These are phyloP conservation scores for Eleginops maclovinus DNA, from an alignment of 2,113 vertebrate genomes.

Conservation along the genomic window DNA sequence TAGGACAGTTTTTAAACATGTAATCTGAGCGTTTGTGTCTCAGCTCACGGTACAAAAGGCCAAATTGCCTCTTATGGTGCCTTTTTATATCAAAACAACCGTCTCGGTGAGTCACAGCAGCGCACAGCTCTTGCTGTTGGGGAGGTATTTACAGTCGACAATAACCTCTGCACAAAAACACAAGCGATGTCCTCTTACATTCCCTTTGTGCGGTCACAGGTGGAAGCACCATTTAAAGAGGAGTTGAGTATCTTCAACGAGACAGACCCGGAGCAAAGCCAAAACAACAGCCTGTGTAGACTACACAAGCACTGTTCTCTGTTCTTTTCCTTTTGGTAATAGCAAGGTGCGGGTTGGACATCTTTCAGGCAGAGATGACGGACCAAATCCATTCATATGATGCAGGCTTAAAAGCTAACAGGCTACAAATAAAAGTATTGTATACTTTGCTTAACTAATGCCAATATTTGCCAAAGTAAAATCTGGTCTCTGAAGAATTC, in stretches of 20 bases:
- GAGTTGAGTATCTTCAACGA: slow-evolving; percentile 41
- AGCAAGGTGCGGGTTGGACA: slow-evolving; percentile 28
- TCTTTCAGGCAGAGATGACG: slow-evolving; percentile 36
- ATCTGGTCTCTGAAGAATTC: not conserved
- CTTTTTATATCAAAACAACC: slow-evolving; percentile 59
- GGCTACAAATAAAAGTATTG: slow-evolving; percentile 22
- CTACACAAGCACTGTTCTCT: slow-evolving; percentile 24
- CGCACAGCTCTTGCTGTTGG: slow-evolving; percentile 10
- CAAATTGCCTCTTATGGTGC: slow-evolving; percentile 59
- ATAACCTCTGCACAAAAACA: slow-evolving; percentile 34
- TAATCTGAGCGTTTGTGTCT: slow-evolving; percentile 50
- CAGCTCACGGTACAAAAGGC: slow-evolving; percentile 54
- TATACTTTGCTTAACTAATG: slow-evolving; percentile 6
- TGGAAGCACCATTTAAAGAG: slow-evolving; percentile 29
- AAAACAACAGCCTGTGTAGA: slow-evolving; percentile 33
- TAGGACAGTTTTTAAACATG: slow-evolving; percentile 38
- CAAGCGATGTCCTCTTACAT: slow-evolving; percentile 6
- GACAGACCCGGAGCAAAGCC: slow-evolving; percentile 40
- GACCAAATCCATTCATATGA: slow-evolving; percentile 23
- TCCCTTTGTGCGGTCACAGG: slow-evolving; percentile 35
- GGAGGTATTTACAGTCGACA: slow-evolving; percentile 37
- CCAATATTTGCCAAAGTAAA: not conserved
- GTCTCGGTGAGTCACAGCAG: slow-evolving; percentile 41
- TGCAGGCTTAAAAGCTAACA: slow-evolving; percentile 23
- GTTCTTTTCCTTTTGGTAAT: slow-evolving; percentile 3